Evolutionary conservation across 1,140 invertebrate genomes (phyloP).

Genomic region (Babylonia areolata): DNA sequence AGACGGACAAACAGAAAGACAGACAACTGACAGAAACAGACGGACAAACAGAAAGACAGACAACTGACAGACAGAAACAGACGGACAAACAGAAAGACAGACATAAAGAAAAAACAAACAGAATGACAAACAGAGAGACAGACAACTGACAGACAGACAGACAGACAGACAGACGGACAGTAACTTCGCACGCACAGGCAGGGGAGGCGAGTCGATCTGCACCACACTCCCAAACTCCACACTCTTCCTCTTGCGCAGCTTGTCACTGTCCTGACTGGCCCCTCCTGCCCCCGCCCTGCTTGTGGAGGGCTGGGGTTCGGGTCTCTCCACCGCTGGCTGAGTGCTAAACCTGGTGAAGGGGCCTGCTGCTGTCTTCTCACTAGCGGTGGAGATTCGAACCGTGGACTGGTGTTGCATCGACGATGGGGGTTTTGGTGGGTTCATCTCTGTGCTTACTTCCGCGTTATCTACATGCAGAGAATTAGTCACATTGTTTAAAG

Average conservation of each 20-base stretch:
- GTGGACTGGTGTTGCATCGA: background rate
- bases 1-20: too few relatives aligned
- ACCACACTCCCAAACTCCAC: background rate
- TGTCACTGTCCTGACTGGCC: background rate
- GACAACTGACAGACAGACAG: too few relatives aligned
- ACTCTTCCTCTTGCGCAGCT: conserved; percentile 11
- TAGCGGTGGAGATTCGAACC: background rate
- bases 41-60: too few relatives aligned
- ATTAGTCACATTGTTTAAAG: too few relatives aligned
- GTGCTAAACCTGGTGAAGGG: background rate
- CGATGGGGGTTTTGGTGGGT: background rate
- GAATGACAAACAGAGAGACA: too few relatives aligned
- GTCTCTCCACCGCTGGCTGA: background rate
- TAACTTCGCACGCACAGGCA: background rate
- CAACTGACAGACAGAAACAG: too few relatives aligned
- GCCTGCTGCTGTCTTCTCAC: background rate
- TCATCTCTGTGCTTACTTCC: background rate
- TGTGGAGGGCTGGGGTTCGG: background rate
- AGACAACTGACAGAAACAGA: too few relatives aligned
- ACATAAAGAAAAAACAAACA: too few relatives aligned
- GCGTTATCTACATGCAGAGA: too few relatives aligned
- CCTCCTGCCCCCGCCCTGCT: background rate
- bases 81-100: too few relatives aligned
- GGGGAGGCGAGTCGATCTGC: background rate
- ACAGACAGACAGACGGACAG: too few relatives aligned